phyloP scores from a whole-genome alignment of 2,888 invertebrate genomes.

The Pycnomerus fuliginosus region DNA sequence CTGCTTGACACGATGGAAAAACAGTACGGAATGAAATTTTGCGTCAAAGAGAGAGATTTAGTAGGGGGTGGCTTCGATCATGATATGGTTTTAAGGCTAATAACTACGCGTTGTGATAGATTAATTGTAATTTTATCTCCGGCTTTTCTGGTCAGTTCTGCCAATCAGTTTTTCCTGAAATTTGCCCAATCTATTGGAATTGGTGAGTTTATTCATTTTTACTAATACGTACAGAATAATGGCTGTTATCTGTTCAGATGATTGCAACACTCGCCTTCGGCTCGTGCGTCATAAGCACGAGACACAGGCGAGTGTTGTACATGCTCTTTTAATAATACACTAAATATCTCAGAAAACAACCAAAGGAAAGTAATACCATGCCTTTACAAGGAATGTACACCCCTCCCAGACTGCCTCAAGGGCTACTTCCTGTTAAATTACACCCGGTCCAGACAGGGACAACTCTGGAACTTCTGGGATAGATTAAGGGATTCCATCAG shows the following conservation, averaged over 20 bases:
- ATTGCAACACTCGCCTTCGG: too few relatives aligned
- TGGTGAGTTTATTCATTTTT: constrained; percentile 56
- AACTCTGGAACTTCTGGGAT: constrained; percentile 70
- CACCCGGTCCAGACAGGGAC: constrained; percentile 53
- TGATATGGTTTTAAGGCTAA: constrained; percentile 69
- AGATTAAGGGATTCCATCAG: constrained; percentile 53
- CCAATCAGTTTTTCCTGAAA: constrained; percentile 75
- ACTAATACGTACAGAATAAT: constrained; percentile 4
- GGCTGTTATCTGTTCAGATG: too few relatives aligned
- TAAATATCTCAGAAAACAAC: constrained; percentile 43
- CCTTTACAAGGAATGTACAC: too few relatives aligned
- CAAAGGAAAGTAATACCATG: constrained; percentile 66
- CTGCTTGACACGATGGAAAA: constrained; percentile 64
- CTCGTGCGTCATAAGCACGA: too few relatives aligned
- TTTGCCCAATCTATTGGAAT: constrained; percentile 81
- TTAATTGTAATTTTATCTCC: constrained; percentile 79
- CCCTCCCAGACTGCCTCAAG: constrained; percentile 61
- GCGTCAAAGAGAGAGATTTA: constrained; percentile 72
- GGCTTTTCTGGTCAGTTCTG: constrained; percentile 74
- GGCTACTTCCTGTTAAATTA: constrained; percentile 68
- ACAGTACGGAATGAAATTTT: constrained; percentile 66
- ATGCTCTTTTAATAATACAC: too few relatives aligned
- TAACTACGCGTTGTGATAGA: constrained; percentile 74
- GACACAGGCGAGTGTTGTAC: too few relatives aligned
- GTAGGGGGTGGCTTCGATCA: constrained; percentile 71